Percentiles rank a stretch among this genome's conserved stretches.
phyloP scores from a whole-genome alignment of 2,888 invertebrate genomes.

The Ophraella communa region DNA sequence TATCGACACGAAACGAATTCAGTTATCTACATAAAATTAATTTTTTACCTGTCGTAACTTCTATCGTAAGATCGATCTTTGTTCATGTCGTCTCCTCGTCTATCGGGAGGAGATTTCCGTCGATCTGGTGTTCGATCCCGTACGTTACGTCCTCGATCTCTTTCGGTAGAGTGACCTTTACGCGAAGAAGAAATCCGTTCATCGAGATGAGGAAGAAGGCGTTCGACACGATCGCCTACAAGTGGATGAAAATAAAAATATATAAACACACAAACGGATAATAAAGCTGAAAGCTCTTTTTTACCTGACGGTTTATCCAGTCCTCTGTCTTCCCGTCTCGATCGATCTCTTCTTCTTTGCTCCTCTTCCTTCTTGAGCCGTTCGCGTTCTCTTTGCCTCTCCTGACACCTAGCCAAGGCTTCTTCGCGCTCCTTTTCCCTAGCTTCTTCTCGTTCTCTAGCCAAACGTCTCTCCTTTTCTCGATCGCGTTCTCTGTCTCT shows the following conservation, averaged over 20 bases:
- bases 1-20: too few species aligned
- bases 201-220: constrained; percentile 68
- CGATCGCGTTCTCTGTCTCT: constrained; percentile 69
- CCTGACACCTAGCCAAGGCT: constrained; percentile 70
- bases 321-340: constrained; percentile 65
- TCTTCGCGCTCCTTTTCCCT: constrained; percentile 71
- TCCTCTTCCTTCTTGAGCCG: constrained; percentile 65
- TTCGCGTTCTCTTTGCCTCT: constrained; percentile 64
- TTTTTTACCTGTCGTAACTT: constrained; percentile 43
- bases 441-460: constrained; percentile 65
- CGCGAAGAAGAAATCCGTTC: constrained; percentile 64
- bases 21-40: too few species aligned
- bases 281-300: too few species aligned
- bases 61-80: constrained; percentile 44
- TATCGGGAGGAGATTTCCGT: constrained; percentile 37
- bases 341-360: constrained; percentile 62
- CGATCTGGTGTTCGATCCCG: constrained; percentile 44
- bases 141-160: constrained; percentile 50
- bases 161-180: constrained; percentile 58
- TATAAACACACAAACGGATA: background rate
- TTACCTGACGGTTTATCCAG: constrained; percentile 65
- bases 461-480: constrained; percentile 60
- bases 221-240: constrained; percentile 63
- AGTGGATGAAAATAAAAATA: background rate
- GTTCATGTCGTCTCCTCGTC: constrained; percentile 43